phyloP scores from a whole-genome alignment of 2,888 invertebrate genomes.

The Acleris holmiana region DNA sequence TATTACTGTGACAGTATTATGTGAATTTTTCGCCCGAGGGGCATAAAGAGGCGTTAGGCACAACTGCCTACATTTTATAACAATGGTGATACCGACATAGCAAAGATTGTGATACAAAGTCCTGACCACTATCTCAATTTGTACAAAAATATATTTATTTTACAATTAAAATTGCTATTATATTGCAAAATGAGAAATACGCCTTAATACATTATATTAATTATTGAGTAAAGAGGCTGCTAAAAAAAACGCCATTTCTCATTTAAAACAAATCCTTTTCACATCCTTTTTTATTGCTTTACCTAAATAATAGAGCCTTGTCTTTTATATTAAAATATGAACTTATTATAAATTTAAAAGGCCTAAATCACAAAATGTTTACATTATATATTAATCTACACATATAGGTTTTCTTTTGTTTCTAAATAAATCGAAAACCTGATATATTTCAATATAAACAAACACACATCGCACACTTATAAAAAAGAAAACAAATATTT shows the following conservation, averaged over 20 bases:
- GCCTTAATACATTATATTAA: not conserved
- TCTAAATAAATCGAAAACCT: slow-evolving; percentile 38
- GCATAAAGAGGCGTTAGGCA: no score
- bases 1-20: no score
- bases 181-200: slow-evolving; percentile 1
- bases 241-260: not conserved
- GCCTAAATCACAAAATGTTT: slow-evolving; percentile 39
- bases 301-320: slow-evolving; percentile 25
- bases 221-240: slow-evolving; percentile 1
- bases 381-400: slow-evolving; percentile 14
- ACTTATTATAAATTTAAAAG: slow-evolving; percentile 42
- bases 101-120: not conserved
- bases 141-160: slow-evolving; percentile 21
- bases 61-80: not conserved
- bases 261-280: not conserved
- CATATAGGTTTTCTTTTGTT: slow-evolving; percentile 30
- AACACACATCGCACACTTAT: slow-evolving; percentile 23
- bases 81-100: not conserved
- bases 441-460: slow-evolving; percentile 5
- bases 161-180: slow-evolving; percentile 2
- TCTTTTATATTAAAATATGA: slow-evolving; percentile 27
- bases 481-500: slow-evolving; percentile 24
- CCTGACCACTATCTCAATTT: not conserved
- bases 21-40: no score
- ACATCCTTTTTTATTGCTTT: slow-evolving; percentile 29